Evolutionary conservation across 1,140 invertebrate species (phyloP), one percentile per base, ranked within the genome.

Genomic region (Ceratina calcarata): DNA sequence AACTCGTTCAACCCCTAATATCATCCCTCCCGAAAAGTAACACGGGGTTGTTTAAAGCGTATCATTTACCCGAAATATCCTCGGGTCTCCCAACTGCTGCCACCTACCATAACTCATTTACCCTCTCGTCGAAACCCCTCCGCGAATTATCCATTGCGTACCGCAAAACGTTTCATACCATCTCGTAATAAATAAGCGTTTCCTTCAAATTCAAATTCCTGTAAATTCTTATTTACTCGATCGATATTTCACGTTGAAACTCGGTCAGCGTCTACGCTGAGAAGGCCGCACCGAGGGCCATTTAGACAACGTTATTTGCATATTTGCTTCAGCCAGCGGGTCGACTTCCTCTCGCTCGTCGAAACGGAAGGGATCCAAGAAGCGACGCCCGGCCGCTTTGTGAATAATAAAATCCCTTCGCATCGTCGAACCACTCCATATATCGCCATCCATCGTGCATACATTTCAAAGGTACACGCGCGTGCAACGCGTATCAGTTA

Each of bases 361-460:
- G 45, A 37, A 37, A 65, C 53, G 70, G 51, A 74, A 60, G 49
- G 70, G 53, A 65, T 22, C 61, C 45, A 67, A 51, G 53, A 27
- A 76, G 58, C 45, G 24, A 13, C 64, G 10, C 22, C 66, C 49
- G 16, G 49, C n/a, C 20, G 57, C 84, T 85, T 86, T 75, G 84
- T 82, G 83, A 86, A 86, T 86, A 85, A 86, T 85, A 81, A 85
- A 86, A 82, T 76, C 80, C 60, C 62, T 80, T 78, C 80, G 37
- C 81, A 82, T 82, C 83, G 79, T 51, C 73, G 78, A 76, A 68
- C 60, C 80, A 84, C 77, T 84, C 71, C 66, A 37, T 71, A 80
- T 80, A 80, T 84, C 64, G 51, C 22, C 51, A 53, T 57, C 57
- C 66, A 53, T 1, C 55, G 27, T 62, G 8, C 22, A 53, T 55